A percentile compares a stretch with the other conserved stretches of the same genome.
These are phyloP conservation scores for Pseudopipra pipra DNA, from an alignment of 2,113 vertebrate species.

Conservation along the genomic window DNA sequence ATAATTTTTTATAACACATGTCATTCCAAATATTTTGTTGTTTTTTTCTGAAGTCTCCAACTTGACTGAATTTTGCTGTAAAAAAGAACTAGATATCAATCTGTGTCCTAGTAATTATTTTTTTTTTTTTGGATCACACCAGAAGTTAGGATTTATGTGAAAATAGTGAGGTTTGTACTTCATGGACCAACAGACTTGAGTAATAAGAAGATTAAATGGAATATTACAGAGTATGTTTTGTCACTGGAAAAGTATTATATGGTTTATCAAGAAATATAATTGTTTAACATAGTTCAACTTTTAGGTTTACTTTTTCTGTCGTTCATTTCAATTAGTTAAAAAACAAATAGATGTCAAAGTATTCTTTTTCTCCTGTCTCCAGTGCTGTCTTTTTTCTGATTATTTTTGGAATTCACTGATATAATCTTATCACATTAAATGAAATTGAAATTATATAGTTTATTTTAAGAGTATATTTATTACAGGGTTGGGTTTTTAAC, in stretches of 20 bases:
- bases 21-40: not conserved
- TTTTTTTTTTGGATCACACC: not conserved
- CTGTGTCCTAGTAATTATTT: not conserved
- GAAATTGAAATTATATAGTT: not conserved
- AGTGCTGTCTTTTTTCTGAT: not conserved
- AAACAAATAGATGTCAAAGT: not conserved
- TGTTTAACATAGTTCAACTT: not conserved
- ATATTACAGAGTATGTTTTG: not conserved
- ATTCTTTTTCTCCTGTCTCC: not conserved
- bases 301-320: not conserved
- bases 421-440: not conserved
- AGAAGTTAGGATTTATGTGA: not conserved
- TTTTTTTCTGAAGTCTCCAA: not conserved
- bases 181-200: not conserved
- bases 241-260: not conserved
- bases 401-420: not conserved
- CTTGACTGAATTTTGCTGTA: not conserved
- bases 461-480: constrained; percentile 18
- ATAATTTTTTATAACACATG: not conserved
- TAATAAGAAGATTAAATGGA: not conserved
- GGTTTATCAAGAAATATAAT: not conserved
- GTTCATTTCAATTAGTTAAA: not conserved
- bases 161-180: not conserved
- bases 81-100: not conserved
- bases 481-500: constrained; percentile 12